A percentile compares a stretch with the other conserved stretches of the same genome.
Evolutionary conservation across 2,113 vertebrate species (phyloP).

Genomic region (Poecile atricapillus): DNA sequence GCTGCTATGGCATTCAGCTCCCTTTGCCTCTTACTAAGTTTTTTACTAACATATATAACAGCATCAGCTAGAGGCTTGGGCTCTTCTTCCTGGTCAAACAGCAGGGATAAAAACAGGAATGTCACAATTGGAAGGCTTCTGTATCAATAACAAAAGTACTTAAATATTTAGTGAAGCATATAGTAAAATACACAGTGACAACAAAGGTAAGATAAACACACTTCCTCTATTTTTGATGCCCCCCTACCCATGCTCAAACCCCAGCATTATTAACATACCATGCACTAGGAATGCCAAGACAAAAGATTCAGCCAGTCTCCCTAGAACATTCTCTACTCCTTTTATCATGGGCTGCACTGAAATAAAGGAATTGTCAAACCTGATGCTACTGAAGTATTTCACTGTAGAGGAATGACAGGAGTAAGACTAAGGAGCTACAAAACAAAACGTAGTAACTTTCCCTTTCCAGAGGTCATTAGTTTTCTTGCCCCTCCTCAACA

Average conservation of each 20-base stretch:
- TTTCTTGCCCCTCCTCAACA: neutral
- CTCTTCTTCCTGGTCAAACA: slow-evolving; percentile 61
- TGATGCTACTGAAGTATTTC: neutral
- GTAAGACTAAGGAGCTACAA: neutral
- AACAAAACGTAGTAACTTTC: neutral
- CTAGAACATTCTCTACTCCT: neutral
- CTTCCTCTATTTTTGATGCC: neutral
- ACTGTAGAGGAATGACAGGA: neutral
- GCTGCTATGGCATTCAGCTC: slow-evolving; percentile 88
- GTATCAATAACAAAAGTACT: neutral
- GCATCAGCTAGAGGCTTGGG: slow-evolving; percentile 75
- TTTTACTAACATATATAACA: slow-evolving; percentile 93
- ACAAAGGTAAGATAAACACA: neutral
- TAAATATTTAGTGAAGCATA: neutral
- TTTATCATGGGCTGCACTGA: neutral
- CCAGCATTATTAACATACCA: neutral
- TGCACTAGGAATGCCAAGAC: neutral
- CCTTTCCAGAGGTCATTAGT: neutral
- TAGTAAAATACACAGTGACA: neutral
- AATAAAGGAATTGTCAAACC: neutral
- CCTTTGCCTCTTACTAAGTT: slow-evolving; percentile 88
- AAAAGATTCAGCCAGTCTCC: neutral
- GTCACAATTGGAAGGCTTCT: neutral
- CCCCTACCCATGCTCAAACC: neutral
- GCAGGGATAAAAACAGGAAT: neutral